Base-by-base conservation (phyloP, 1,140 invertebrate genomes). In the Drosophila neocordata region DNA sequence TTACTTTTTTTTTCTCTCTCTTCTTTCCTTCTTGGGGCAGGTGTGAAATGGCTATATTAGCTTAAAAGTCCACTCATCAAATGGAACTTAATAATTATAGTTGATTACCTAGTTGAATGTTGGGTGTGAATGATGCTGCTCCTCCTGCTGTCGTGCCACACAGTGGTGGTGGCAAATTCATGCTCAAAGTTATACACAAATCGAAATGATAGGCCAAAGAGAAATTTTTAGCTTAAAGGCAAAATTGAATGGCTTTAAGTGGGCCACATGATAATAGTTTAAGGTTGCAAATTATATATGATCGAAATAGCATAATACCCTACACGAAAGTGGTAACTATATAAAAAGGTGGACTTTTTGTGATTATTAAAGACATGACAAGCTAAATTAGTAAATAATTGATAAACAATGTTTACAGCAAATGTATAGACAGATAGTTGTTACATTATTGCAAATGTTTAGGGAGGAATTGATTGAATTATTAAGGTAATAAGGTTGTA, bases 31-130 rank as follows among this genome's bases (percentile, higher is more conserved):
- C 15, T 48, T 48, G 41, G 41, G 82, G 82, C 82, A 87, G 82
- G 82, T 87, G 82, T 87, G 82, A 87, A 87, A 87, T 87, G 79
- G 82, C 82, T 87, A 87, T 85, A 87, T 87, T 87, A 88, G 82
- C 78, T 71, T 87, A 68, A 70, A 31, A 48, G 41, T 48, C 41
- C 8, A 18, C 41, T 48, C 41, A 48, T 48, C 41, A 48, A 48
- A 48, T 48, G 41, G 15, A 48, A 48, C 41, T 48, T 48, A 48
- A 48, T 48, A 48, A 48, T 48, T 48, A 48, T 48, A 48, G 15
- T 48, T 48, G 41, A 48, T 48, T 48, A 48, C 15, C 41, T 11
- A 48, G 41, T 18, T 20, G n/a, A 18, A 15, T 48, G 37, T n/a
- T 48, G 15, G 15, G 41, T 48, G 41, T 48, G 41, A 48, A 20